Evolutionary conservation across 1,140 invertebrate species (phyloP).

Genomic region (Periplaneta americana): DNA sequence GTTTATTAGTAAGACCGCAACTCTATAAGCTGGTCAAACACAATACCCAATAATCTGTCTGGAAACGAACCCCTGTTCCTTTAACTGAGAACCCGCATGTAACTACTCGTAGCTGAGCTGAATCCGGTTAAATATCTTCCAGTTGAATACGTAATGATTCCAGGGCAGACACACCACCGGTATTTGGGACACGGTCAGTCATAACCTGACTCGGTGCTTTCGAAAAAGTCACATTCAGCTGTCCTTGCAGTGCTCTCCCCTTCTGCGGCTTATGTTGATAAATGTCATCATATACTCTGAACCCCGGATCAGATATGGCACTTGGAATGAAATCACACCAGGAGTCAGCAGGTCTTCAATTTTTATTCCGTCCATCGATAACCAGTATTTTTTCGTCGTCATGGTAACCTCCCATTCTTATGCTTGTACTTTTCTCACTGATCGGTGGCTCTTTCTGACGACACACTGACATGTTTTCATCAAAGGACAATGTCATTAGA

Average conservation of each 20-base stretch:
- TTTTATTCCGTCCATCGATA: not conserved
- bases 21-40: too few relatives aligned
- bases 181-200: too few relatives aligned
- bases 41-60: too few relatives aligned
- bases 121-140: too few relatives aligned
- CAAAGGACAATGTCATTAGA: too few relatives aligned
- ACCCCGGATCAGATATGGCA: not conserved
- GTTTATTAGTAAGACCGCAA: too few relatives aligned
- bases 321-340: not conserved
- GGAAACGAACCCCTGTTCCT: too few relatives aligned
- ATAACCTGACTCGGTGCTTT: not conserved
- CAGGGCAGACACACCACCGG: too few relatives aligned
- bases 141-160: too few relatives aligned
- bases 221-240: not conserved
- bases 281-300: not conserved
- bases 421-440: not conserved
- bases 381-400: not conserved
- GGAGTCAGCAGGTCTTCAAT: not conserved
- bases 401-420: not conserved
- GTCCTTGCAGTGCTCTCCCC: not conserved
- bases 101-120: too few relatives aligned
- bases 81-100: too few relatives aligned
- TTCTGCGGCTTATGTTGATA: not conserved
- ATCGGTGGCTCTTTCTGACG: not conserved
- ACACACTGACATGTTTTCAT: not conserved